phyloP scores from a whole-genome alignment of 2,888 invertebrate genomes.

The Mechanitis messenoides region DNA sequence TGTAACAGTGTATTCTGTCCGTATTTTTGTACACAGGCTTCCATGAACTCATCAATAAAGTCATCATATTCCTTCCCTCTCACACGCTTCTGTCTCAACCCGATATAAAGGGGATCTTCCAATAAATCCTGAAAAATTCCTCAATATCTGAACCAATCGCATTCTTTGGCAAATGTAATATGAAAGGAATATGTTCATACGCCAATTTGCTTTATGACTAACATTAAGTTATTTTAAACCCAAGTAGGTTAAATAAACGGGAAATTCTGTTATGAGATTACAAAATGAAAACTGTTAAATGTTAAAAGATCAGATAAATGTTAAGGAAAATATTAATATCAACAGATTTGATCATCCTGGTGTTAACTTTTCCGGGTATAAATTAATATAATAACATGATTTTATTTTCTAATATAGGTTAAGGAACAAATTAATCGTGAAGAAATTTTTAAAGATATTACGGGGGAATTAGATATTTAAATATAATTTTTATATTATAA shows the following conservation, averaged over 20 bases:
- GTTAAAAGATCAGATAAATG: too few species aligned
- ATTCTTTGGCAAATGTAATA: too few species aligned
- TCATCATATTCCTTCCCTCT: slow-evolving; percentile 93
- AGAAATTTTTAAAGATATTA: too few species aligned
- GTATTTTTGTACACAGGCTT: slow-evolving; percentile 90
- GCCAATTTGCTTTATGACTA: slow-evolving; percentile 10
- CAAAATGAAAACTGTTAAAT: not conserved
- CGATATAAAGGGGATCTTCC: slow-evolving; percentile 96
- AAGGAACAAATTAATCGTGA: too few species aligned
- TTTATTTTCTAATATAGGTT: too few species aligned
- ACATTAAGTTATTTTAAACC: slow-evolving; percentile 15
- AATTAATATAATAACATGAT: too few species aligned
- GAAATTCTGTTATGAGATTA: not conserved
- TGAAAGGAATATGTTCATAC: slow-evolving; percentile 8
- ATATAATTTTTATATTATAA: too few species aligned
- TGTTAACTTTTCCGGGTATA: too few species aligned
- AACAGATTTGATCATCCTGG: too few species aligned
- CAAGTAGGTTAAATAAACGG: slow-evolving; percentile 4
- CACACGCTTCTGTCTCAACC: slow-evolving; percentile 89
- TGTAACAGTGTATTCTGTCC: slow-evolving; percentile 90
- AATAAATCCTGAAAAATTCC: slow-evolving; percentile 79
- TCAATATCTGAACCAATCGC: not conserved
- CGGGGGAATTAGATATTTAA: too few species aligned
- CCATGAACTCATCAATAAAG: slow-evolving; percentile 98
- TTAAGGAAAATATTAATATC: too few species aligned